A percentile compares a stretch with the other conserved stretches of the same genome.
Conservation (phyloP, 2,888 invertebrate species). For the Chalcis sispes region DNA sequence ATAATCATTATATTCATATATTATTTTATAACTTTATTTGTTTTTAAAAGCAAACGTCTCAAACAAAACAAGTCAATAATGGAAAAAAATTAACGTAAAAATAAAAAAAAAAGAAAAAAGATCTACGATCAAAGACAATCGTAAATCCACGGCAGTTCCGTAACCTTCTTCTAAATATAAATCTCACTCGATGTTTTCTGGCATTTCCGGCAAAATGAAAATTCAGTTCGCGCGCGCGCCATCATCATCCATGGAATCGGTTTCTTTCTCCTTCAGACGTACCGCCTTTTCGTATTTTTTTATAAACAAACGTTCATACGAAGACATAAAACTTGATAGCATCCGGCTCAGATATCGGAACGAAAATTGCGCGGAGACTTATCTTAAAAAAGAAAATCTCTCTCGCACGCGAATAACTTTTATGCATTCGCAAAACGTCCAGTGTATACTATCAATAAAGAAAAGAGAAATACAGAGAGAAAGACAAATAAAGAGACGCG, state of each 20-base stretch:
- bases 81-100: too few relatives aligned
- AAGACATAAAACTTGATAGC: too few relatives aligned
- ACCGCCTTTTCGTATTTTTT: conserved; percentile 27
- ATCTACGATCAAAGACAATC: neutral
- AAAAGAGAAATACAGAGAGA: too few relatives aligned
- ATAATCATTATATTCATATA: too few relatives aligned
- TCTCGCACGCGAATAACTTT: neutral
- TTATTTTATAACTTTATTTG: too few relatives aligned
- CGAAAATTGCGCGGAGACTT: conserved; percentile 31
- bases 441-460: too few relatives aligned
- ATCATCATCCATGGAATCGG: conserved; percentile 34
- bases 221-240: conserved; percentile 31
- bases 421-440: neutral
- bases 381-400: conserved; percentile 51
- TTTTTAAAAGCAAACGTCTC: too few relatives aligned
- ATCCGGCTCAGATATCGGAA: too few relatives aligned
- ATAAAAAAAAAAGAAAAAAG: neutral
- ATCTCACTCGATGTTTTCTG: neutral
- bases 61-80: too few relatives aligned
- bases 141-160: too few relatives aligned
- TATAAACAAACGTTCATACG: conserved; percentile 1
- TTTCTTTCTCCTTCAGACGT: conserved; percentile 27
- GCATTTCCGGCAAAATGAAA: conserved; percentile 20
- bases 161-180: neutral
- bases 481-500: neutral